phyloP scores from a whole-genome alignment of 2,797 vertebrate genomes.

The Intellagama lesueurii region DNA sequence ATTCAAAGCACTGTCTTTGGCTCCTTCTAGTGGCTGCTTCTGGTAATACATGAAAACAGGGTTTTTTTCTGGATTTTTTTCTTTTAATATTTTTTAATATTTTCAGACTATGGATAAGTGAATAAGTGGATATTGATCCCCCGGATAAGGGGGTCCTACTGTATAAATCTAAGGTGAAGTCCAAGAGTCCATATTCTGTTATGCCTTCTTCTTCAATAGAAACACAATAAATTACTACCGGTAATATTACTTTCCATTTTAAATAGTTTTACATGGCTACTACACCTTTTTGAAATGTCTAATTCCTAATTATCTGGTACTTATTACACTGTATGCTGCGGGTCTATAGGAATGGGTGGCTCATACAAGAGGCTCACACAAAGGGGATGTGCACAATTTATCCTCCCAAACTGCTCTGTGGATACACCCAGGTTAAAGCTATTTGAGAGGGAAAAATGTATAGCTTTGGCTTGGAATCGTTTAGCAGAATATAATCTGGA shows the following conservation, averaged over 20 bases:
- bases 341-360: not conserved
- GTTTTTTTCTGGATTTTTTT: no score
- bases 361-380: not conserved
- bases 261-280: not conserved
- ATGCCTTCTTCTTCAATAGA: not conserved
- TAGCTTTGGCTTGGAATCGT: accelerated
- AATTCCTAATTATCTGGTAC: not conserved
- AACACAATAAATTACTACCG: no score
- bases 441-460: not conserved
- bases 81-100: no score
- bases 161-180: not conserved
- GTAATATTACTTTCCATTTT: no score
- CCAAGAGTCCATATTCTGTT: not conserved
- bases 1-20: no score
- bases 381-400: not conserved
- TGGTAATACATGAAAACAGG: no score
- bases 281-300: not conserved
- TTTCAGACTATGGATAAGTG: no score
- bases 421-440: not conserved
- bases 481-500: not conserved
- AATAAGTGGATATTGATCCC: no score
- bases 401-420: not conserved
- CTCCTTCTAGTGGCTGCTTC: no score
- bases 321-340: not conserved
- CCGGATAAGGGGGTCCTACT: no score